phyloP scores from a whole-genome alignment of 1,140 invertebrate species.

The Harlomillsia oculata region DNA sequence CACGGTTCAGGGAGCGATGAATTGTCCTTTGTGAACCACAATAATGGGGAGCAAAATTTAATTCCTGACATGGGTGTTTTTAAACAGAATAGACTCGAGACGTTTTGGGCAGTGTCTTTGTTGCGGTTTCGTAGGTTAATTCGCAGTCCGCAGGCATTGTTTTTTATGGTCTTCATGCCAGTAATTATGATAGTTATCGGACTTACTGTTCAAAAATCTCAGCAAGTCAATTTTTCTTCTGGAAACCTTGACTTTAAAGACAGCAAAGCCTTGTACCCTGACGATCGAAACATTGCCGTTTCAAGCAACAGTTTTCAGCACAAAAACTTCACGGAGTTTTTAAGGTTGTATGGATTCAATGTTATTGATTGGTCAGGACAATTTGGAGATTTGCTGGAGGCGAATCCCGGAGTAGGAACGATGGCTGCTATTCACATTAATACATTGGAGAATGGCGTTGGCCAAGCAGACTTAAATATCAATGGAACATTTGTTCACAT shows the following conservation, averaged over 20 bases:
- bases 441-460: not conserved
- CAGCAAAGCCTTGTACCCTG: too few species aligned
- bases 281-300: constrained; percentile 36
- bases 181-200: constrained; percentile 56
- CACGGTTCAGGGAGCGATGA: too few species aligned
- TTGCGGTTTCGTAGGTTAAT: constrained; percentile 47
- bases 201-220: constrained; percentile 55
- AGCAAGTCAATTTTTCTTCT: too few species aligned
- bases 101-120: constrained; percentile 33
- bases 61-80: not conserved
- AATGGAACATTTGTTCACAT: constrained; percentile 51
- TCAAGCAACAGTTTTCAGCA: not conserved
- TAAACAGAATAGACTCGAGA: not conserved
- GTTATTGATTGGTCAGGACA: constrained; percentile 21
- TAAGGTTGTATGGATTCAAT: not conserved
- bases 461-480: not conserved
- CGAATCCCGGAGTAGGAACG: constrained; percentile 12
- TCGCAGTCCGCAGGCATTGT: constrained; percentile 49
- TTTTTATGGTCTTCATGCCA: constrained; percentile 51
- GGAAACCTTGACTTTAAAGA: too few species aligned
- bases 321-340: not conserved
- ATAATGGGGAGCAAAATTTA: constrained; percentile 11
- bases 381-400: constrained; percentile 24
- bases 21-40: not conserved
- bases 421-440: constrained; percentile 10